phyloP scores from a whole-genome alignment of 2,888 invertebrate genomes.

The Trachelus troglodyta region DNA sequence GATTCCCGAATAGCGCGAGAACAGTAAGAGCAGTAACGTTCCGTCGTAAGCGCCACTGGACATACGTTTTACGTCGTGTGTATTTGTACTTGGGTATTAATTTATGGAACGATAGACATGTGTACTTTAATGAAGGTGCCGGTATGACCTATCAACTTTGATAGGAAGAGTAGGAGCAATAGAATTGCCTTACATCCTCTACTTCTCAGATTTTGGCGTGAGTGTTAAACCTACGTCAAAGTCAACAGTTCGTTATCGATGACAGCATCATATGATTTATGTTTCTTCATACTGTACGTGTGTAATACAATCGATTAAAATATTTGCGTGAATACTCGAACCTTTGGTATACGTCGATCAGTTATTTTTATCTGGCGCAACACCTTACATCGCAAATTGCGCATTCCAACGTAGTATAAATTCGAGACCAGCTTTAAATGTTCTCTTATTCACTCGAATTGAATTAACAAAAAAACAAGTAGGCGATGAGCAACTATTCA shows the following conservation, averaged over 20 bases:
- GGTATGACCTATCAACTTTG: constrained; percentile 12
- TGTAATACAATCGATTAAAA: constrained; percentile 54
- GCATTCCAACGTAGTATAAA: not conserved
- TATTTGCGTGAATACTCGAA: constrained; percentile 24
- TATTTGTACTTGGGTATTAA: constrained; percentile 31
- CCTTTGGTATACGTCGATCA: not conserved
- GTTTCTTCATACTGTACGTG: constrained; percentile 47
- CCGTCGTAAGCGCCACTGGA: not conserved
- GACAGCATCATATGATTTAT: constrained; percentile 22
- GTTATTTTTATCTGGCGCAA: not conserved
- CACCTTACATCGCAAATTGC: not conserved
- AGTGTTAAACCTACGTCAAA: not conserved
- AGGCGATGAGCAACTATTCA: not conserved
- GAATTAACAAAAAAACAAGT: not conserved
- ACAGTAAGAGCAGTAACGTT: constrained; percentile 6
- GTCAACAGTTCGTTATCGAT: not conserved
- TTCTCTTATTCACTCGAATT: not conserved
- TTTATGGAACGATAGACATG: constrained; percentile 25
- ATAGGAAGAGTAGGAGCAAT: not conserved
- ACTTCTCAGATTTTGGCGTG: not conserved
- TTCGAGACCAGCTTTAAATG: not conserved
- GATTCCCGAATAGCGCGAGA: constrained; percentile 11
- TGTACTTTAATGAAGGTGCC: constrained; percentile 26
- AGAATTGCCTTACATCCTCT: not conserved
- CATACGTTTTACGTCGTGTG: constrained; percentile 7